Evolutionary conservation across 1,140 invertebrate genomes (phyloP).

Genomic region (Diabrotica undecimpunctata): DNA sequence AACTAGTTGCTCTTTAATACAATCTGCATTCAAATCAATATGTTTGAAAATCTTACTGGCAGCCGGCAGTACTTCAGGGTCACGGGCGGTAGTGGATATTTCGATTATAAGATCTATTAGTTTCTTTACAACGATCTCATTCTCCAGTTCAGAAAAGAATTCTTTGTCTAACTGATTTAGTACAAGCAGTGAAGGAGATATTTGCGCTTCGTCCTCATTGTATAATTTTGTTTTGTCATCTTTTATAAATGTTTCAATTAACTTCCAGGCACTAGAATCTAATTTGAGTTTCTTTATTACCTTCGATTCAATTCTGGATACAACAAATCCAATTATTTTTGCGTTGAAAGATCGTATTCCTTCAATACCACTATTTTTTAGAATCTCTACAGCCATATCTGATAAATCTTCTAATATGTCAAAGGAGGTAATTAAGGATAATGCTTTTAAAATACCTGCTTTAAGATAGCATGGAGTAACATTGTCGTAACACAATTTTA

Average conservation of each 20-base stretch:
- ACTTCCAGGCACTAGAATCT: conserved; percentile 46
- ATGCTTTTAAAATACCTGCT: conserved; percentile 48
- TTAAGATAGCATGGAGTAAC: conserved; percentile 48
- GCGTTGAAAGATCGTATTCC: conserved; percentile 50
- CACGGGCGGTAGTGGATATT: conserved; percentile 28
- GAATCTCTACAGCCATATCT: conserved; percentile 42
- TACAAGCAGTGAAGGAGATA: conserved; percentile 41
- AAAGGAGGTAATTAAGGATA: conserved; percentile 54
- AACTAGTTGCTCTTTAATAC: conserved; percentile 59
- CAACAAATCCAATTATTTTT: conserved; percentile 47
- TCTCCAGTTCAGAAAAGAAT: conserved; percentile 49
- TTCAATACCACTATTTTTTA: conserved; percentile 41
- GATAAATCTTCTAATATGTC: conserved; percentile 48
- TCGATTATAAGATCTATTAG: conserved; percentile 48
- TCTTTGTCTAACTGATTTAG: conserved; percentile 58
- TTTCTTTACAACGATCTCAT: conserved; percentile 38
- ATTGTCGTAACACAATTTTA: conserved; percentile 36
- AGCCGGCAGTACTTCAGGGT: conserved; percentile 52
- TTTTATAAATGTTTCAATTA: conserved; percentile 47
- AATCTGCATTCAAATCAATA: conserved; percentile 62
- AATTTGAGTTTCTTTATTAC: conserved; percentile 23
- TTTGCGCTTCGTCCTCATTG: conserved; percentile 17
- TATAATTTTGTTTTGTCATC: conserved; percentile 36
- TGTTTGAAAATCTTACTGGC: conserved; percentile 66
- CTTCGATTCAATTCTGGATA: conserved; percentile 46